Evolutionary conservation across 2,888 invertebrate species (phyloP).

Genomic region (Caprella mutica): DNA sequence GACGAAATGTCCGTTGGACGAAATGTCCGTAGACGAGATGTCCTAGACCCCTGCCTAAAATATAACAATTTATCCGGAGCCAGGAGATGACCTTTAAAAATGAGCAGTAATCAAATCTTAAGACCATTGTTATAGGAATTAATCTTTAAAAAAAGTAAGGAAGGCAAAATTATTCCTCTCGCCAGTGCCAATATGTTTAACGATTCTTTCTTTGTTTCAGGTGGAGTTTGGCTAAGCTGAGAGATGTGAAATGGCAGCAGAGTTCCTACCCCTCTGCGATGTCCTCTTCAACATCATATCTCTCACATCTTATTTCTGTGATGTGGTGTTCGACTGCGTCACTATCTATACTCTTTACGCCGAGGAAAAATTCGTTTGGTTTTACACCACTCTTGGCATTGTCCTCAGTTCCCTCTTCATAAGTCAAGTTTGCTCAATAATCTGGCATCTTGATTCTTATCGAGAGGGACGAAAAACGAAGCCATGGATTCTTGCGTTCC

Average conservation of each 20-base stretch:
- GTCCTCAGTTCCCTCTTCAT: constrained; percentile 61
- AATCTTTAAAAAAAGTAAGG: no score
- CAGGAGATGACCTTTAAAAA: no score
- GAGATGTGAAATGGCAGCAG: constrained; percentile 60
- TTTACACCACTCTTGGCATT: constrained; percentile 56
- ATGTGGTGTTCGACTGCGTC: constrained; percentile 76
- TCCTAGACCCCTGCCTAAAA: no score
- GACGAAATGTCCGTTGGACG: no score
- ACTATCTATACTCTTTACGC: constrained; percentile 71
- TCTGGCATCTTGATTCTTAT: constrained; percentile 38
- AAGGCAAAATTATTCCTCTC: no score
- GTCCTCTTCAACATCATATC: constrained; percentile 83
- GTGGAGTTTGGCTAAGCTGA: no score
- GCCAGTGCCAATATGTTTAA: no score
- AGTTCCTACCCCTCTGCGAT: constrained; percentile 82
- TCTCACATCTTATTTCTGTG: constrained; percentile 77
- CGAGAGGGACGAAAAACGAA: constrained; percentile 20
- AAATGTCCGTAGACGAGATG: no score
- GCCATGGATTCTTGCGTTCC: constrained; percentile 47
- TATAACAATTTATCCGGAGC: no score
- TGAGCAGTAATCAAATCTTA: no score
- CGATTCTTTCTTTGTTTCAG: no score
- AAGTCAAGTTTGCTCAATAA: constrained; percentile 49
- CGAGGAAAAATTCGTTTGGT: constrained; percentile 53
- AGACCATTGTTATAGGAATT: no score